Conservation (phyloP, 1,140 invertebrate genomes). For the Periplaneta americana region DNA sequence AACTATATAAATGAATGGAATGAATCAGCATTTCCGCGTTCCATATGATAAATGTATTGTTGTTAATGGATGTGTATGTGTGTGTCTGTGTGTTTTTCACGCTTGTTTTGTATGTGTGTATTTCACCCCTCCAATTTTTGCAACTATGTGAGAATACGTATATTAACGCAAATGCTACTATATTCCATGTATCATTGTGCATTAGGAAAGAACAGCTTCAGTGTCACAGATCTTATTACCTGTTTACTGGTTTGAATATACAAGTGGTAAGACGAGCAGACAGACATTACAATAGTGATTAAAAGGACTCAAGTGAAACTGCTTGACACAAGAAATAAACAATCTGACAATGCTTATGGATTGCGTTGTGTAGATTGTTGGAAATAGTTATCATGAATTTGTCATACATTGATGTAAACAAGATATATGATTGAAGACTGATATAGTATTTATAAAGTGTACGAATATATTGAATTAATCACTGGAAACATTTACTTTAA, state of each 20-base stretch:
- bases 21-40: no score
- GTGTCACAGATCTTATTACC: background rate
- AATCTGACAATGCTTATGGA: no score
- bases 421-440: background rate
- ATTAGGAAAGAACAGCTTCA: background rate
- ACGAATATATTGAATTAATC: background rate
- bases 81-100: background rate
- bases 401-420: background rate
- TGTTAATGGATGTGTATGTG: background rate
- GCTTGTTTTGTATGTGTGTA: background rate
- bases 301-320: no score
- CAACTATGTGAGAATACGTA: no score
- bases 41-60: no score
- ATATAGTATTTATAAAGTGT: background rate
- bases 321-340: background rate
- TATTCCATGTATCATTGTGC: background rate
- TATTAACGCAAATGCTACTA: no score
- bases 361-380: background rate
- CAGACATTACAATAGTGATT: background rate
- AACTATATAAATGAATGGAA: no score
- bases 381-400: background rate
- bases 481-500: background rate
- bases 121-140: background rate
- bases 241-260: background rate
- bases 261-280: no score